Evolutionary conservation across 2,797 vertebrate species (phyloP).

Genomic region (Aplochiton taeniatus): DNA sequence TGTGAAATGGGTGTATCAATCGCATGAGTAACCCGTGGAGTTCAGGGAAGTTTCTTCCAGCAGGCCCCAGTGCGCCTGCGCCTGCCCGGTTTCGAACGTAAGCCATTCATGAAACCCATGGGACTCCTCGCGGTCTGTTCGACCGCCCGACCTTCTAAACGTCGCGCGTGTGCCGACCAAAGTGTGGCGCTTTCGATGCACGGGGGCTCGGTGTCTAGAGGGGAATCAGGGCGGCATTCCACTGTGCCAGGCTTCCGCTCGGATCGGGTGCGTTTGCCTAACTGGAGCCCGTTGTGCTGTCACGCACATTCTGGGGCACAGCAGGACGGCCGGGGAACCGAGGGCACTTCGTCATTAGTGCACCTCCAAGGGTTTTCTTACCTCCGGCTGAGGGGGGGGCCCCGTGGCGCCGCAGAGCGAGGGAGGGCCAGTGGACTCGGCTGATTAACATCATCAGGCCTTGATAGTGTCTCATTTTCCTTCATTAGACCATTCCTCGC

Average conservation of each 20-base stretch:
- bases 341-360: slow-evolving; percentile 48
- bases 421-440: slow-evolving; percentile 35
- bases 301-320: neutral
- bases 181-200: too few species aligned
- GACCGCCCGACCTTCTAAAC: too few species aligned
- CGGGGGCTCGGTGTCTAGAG: slow-evolving; percentile 28
- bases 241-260: slow-evolving; percentile 19
- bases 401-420: slow-evolving; percentile 37
- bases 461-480: slow-evolving; percentile 69
- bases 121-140: too few species aligned
- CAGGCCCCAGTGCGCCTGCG: too few species aligned
- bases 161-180: too few species aligned
- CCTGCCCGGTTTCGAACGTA: too few species aligned
- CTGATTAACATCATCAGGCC: slow-evolving; percentile 61
- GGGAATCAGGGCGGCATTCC: slow-evolving; percentile 22
- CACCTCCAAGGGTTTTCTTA: slow-evolving; percentile 52
- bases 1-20: slow-evolving; percentile 44
- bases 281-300: slow-evolving; percentile 25
- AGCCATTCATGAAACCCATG: too few species aligned
- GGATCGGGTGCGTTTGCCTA: slow-evolving; percentile 29
- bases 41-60: slow-evolving; percentile 5
- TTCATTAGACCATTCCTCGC: slow-evolving; percentile 60
- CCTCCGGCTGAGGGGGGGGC: slow-evolving; percentile 54
- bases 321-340: slow-evolving; percentile 1
- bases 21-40: slow-evolving; percentile 15